Percentiles rank a stretch among this genome's conserved stretches.
Conservation (phyloP, 2,888 invertebrate species). For the Rapana venosa region DNA sequence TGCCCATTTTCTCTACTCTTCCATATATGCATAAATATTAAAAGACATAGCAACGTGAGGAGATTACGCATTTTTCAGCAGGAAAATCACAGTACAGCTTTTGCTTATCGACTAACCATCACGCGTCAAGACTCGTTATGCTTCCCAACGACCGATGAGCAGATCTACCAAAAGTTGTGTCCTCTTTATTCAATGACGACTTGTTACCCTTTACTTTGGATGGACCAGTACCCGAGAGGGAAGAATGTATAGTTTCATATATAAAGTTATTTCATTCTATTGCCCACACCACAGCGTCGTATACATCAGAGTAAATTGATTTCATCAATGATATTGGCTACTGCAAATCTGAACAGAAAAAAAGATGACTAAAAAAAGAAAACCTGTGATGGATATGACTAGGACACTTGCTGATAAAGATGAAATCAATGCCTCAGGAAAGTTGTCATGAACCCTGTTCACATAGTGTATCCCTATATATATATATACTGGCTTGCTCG, state of each 20-base stretch:
- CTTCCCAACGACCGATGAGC: background rate
- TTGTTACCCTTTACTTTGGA: background rate
- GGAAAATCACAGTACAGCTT: background rate
- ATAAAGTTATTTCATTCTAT: background rate
- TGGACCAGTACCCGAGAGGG: background rate
- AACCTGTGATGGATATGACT: background rate
- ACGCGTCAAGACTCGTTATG: background rate
- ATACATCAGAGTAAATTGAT: background rate
- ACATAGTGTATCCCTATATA: background rate
- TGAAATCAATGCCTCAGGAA: background rate
- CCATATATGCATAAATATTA: background rate
- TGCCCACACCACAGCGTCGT: background rate
- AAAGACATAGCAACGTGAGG: background rate
- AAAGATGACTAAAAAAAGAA: background rate
- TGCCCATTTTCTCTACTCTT: too few relatives aligned
- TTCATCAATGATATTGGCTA: background rate
- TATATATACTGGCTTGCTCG: too few relatives aligned
- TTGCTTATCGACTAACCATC: background rate
- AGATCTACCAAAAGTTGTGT: background rate
- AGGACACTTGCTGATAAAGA: background rate
- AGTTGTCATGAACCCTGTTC: background rate
- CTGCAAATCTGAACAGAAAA: background rate
- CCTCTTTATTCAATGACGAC: background rate
- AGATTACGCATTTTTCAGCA: background rate
- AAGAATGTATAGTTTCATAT: background rate